Evolutionary conservation across 92 coral and sea anemone species (phyloP), one percentile per base, ranked within the genome.

Genomic region (Blastomussa wellsi): DNA sequence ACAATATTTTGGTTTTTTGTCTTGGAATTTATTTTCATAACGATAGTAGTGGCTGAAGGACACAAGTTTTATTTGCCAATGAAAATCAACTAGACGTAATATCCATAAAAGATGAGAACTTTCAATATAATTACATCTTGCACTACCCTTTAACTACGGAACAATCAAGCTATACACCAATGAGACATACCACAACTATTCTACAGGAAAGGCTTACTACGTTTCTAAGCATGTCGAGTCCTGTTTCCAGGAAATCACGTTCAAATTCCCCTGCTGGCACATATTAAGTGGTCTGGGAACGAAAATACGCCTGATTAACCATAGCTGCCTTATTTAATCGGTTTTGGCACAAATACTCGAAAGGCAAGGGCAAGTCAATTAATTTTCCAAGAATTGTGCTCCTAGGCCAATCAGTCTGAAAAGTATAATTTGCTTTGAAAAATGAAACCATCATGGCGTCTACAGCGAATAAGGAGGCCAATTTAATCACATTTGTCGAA

Each of bases 21-120:
- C 32, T 62, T 62, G 32, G 12, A 62, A 26, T 62, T 62, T 62
- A 26, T 62, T 62, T 62, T 62, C 68, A 62, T 62, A 62, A 29
- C 68, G 68, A 62, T 62, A 62, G 68, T 62, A 62, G 68, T 62
- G 68, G 68, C 32, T 62, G 33, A 62, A 62, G 68, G 68, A 26
- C 68, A 62, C 68, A 62, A 62, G 68, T 62, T 26, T 62, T 62
- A 62, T 62, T 62, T 62, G 28, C 35, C 32, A 62, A 62, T 26
- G 68, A 62, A 59, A 9, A 62, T 12, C 68, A 62, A 9, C 68
- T 62, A 62, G 68, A 16, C 68, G 26, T 10, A 62, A 26, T 26
- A 62, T 62, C 35, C 68, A 62, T 62, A 62, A 62, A 62, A 62
- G 32, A 26, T 62, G 32, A 26, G 28, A 26, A 26, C 68, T 62